Conservation (phyloP, 2,113 vertebrate species). For the Lichenostomus cassidix region DNA sequence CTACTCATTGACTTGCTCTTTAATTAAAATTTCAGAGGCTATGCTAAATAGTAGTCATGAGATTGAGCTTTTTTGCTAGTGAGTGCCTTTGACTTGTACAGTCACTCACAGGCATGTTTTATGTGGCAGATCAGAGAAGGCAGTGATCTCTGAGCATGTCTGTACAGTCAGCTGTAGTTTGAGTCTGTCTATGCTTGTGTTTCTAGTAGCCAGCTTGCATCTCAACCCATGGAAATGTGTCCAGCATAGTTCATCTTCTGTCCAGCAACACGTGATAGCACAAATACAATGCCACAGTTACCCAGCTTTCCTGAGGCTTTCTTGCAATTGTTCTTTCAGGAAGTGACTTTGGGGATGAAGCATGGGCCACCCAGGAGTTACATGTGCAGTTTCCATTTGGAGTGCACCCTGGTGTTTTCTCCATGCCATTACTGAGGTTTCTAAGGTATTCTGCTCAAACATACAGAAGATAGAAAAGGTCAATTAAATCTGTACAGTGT, state of each 20-base stretch:
- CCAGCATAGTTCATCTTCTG: neutral
- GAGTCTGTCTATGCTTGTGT: neutral
- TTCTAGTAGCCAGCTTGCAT: neutral
- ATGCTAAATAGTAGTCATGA: neutral
- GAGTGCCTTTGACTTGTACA: neutral
- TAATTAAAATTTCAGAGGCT: neutral
- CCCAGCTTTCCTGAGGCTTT: neutral
- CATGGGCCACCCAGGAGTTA: neutral
- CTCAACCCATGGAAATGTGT: neutral
- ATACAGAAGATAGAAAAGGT: neutral
- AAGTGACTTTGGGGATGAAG: neutral
- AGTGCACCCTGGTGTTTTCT: neutral
- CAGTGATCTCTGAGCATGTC: neutral
- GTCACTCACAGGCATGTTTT: neutral
- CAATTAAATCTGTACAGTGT: neutral
- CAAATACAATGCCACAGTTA: neutral
- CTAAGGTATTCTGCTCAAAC: neutral
- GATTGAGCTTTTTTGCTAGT: rapidly evolving
- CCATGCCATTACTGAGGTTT: neutral
- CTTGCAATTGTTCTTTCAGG: neutral
- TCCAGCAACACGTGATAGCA: rapidly evolving
- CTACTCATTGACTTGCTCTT: neutral
- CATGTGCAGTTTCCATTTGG: neutral
- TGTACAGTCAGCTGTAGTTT: neutral
- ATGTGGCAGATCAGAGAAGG: neutral